phyloP scores from a whole-genome alignment of 2,888 invertebrate species.

The Papilio protenor region DNA sequence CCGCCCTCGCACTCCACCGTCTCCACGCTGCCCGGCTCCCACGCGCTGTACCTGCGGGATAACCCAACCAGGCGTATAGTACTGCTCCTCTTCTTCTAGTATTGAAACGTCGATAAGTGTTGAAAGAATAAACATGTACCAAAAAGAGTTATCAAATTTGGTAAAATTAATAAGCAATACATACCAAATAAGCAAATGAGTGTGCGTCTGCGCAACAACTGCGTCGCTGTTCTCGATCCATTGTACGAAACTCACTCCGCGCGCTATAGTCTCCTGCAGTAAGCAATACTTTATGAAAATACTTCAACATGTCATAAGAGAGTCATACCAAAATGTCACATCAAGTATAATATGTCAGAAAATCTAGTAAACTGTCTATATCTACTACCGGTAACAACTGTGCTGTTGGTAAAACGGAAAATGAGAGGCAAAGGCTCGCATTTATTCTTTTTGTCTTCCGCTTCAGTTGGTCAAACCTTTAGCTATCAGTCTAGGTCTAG shows the following conservation, averaged over 20 bases:
- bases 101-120: too few species aligned
- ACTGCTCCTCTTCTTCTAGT: too few species aligned
- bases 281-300: neutral
- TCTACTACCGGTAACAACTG: neutral
- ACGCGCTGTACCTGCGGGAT: slow-evolving; percentile 73
- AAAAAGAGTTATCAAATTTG: neutral
- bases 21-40: slow-evolving; percentile 76
- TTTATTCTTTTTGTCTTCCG: neutral
- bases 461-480: neutral
- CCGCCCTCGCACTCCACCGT: slow-evolving; percentile 78
- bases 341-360: too few species aligned
- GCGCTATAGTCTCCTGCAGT: slow-evolving; percentile 86
- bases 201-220: slow-evolving; percentile 96
- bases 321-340: neutral
- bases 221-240: slow-evolving; percentile 98
- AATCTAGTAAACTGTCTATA: neutral
- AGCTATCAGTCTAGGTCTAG: too few species aligned
- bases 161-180: slow-evolving; percentile 29
- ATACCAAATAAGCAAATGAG: slow-evolving; percentile 96
- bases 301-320: neutral
- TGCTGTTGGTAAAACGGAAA: neutral
- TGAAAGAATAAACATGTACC: neutral
- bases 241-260: slow-evolving; percentile 88
- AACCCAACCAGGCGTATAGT: neutral
- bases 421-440: neutral